phyloP scores from a whole-genome alignment of 2,888 invertebrate species.

The Frankliniella fusca region DNA sequence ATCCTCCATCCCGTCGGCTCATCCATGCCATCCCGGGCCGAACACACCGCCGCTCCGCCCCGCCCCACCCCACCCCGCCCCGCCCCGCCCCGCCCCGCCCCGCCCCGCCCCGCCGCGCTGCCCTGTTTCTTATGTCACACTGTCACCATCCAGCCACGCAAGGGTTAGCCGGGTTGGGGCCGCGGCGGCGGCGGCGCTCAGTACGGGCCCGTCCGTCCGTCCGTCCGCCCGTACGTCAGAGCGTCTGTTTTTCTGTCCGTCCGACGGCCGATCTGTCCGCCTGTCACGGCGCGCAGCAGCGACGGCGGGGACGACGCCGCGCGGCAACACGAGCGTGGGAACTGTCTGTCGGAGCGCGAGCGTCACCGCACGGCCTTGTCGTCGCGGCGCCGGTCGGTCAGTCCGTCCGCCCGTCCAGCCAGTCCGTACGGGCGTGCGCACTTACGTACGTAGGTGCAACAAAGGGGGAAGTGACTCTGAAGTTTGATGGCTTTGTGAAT shows the following conservation, averaged over 20 bases:
- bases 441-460: no score
- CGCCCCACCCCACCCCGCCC: no score
- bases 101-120: no score
- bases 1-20: no score
- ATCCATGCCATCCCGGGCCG: no score
- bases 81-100: no score
- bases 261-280: neutral
- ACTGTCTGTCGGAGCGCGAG: neutral
- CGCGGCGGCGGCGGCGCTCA: neutral
- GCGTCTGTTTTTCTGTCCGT: neutral
- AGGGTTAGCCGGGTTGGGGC: neutral
- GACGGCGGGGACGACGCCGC: no score
- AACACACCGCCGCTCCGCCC: no score
- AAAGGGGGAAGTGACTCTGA: no score
- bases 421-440: no score
- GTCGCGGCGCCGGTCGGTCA: neutral
- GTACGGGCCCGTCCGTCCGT: conserved; percentile 1
- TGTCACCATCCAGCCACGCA: neutral
- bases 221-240: neutral
- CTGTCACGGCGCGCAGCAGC: neutral
- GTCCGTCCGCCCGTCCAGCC: no score
- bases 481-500: no score
- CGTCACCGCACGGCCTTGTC: neutral
- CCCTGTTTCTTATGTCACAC: conserved; percentile 16
- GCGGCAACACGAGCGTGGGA: conserved; percentile 4